Conservation (phyloP, 2,113 vertebrate species). For the Hoplias malabaricus region DNA sequence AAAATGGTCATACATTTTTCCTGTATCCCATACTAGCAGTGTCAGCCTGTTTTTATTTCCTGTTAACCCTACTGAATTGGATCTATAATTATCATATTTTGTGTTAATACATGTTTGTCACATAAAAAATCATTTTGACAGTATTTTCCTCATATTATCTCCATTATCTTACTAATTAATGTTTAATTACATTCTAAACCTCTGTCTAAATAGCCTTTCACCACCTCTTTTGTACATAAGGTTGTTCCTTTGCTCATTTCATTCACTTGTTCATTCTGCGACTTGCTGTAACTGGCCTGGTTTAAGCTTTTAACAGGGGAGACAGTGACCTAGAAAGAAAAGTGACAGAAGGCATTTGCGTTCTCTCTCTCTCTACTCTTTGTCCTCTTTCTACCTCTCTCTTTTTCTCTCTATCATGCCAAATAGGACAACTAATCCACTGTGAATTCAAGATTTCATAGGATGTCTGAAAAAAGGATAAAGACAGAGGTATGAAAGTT, state of each 20-base stretch:
- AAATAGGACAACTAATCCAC: slow-evolving; percentile 74
- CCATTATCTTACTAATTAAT: too few species aligned
- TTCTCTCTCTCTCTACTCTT: slow-evolving; percentile 58
- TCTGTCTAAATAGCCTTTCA: too few species aligned
- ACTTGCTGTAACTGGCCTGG: slow-evolving; percentile 64
- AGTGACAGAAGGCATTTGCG: slow-evolving; percentile 35
- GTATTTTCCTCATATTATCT: too few species aligned
- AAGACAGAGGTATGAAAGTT: background rate
- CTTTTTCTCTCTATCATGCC: slow-evolving; percentile 54
- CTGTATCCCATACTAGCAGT: too few species aligned
- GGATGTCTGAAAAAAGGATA: slow-evolving; percentile 48
- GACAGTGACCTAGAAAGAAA: slow-evolving; percentile 70
- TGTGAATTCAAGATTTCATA: slow-evolving; percentile 63
- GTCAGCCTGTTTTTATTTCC: too few species aligned
- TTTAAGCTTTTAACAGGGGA: slow-evolving; percentile 63
- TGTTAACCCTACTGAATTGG: too few species aligned
- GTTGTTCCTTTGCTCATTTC: background rate
- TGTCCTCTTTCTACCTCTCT: slow-evolving; percentile 42
- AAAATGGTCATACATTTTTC: too few species aligned
- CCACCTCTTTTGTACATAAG: too few species aligned
- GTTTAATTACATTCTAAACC: too few species aligned
- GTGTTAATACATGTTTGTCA: too few species aligned
- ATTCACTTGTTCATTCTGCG: background rate
- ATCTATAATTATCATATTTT: too few species aligned
- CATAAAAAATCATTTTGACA: too few species aligned